Conservation (phyloP, 1,140 invertebrate species). For the Sinonovacula constricta region DNA sequence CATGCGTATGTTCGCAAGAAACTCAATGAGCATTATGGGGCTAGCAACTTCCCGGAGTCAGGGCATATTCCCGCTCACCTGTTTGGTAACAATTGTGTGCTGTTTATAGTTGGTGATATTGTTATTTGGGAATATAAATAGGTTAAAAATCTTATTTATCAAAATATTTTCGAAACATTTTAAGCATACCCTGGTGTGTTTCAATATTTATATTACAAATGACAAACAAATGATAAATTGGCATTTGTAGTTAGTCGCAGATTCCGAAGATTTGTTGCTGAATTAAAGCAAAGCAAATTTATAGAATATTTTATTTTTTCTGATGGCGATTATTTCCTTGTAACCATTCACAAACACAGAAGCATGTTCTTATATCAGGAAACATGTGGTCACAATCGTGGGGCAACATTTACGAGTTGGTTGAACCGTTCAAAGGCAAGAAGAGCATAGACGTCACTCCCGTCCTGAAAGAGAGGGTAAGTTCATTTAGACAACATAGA, state of each 20-base stretch:
- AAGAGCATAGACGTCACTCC: constrained; percentile 77
- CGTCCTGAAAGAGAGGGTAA: constrained; percentile 85
- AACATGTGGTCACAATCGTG: constrained; percentile 96
- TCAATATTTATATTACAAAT: too few species aligned
- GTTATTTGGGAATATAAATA: too few species aligned
- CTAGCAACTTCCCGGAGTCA: constrained; percentile 65
- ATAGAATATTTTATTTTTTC: background rate
- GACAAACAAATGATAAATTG: too few species aligned
- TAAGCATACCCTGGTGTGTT: too few species aligned
- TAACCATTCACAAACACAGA: too few species aligned
- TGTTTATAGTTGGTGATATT: too few species aligned
- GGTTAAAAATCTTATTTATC: too few species aligned
- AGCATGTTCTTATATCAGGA: constrained; percentile 76
- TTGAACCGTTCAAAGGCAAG: constrained; percentile 58
- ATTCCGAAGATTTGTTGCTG: background rate
- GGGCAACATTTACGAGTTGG: constrained; percentile 86
- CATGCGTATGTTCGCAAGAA: constrained; percentile 93
- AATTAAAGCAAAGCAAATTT: background rate
- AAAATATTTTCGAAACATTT: too few species aligned
- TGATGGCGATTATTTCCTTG: background rate
- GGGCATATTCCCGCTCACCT: constrained; percentile 78
- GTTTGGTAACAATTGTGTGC: too few species aligned
- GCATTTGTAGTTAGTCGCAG: background rate
- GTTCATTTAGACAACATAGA: too few species aligned
- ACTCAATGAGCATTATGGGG: constrained; percentile 83